Percentiles rank a stretch among this genome's conserved stretches.
Evolutionary conservation across 2,888 invertebrate species (phyloP).

Genomic region (Phymatocera aterrima): DNA sequence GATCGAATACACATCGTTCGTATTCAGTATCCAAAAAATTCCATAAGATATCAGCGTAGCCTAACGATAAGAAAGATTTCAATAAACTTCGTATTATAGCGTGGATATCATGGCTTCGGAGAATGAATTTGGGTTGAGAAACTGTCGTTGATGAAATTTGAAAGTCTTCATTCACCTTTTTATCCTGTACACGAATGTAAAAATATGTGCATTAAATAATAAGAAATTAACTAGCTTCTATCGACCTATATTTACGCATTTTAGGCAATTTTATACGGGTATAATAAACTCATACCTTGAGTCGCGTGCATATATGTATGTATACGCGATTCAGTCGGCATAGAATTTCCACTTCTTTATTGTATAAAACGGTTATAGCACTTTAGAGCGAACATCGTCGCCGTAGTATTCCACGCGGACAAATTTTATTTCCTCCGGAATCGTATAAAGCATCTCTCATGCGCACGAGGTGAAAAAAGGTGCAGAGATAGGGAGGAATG

Average conservation of each 20-base stretch:
- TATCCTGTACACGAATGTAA: too few relatives aligned
- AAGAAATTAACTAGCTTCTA: not conserved
- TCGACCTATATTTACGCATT: not conserved
- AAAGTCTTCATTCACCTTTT: not conserved
- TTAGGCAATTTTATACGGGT: not conserved
- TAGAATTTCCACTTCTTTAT: not conserved
- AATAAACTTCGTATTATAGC: too few relatives aligned
- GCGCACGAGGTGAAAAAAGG: not conserved
- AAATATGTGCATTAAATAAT: not conserved
- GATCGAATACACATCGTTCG: too few relatives aligned
- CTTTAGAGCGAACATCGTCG: slow-evolving; percentile 1
- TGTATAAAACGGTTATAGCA: not conserved
- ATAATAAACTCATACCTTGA: not conserved
- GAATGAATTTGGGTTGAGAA: too few relatives aligned
- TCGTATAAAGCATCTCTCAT: slow-evolving; percentile 4
- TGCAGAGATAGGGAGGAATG: not conserved
- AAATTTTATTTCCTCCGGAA: slow-evolving; percentile 34
- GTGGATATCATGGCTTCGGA: too few relatives aligned
- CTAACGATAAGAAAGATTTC: too few relatives aligned
- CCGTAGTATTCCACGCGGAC: not conserved
- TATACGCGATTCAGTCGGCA: not conserved
- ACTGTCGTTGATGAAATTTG: not conserved
- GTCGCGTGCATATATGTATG: not conserved
- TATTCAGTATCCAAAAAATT: too few relatives aligned
- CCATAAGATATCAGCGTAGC: too few relatives aligned